A percentile compares a stretch with the other conserved stretches of the same genome.
Evolutionary conservation across 2,888 invertebrate genomes (phyloP).

Genomic region (Steinernema scapterisci): DNA sequence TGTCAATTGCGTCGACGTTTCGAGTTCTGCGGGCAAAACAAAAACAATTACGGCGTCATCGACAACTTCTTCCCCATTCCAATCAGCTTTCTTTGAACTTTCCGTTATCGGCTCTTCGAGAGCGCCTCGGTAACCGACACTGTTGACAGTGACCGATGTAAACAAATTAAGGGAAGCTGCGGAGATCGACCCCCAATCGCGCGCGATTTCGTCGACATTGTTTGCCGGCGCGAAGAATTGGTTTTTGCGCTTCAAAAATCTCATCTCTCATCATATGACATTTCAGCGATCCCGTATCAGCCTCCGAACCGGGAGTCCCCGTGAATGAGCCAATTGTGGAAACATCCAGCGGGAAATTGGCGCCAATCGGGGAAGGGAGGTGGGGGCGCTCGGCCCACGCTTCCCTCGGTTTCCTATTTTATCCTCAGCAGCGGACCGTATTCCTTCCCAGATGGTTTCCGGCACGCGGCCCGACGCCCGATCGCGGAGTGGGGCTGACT

Average conservation of each 20-base stretch:
- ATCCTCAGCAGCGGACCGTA: not conserved
- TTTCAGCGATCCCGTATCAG: slow-evolving; percentile 12
- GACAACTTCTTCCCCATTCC: too few species aligned
- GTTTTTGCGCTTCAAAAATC: slow-evolving; percentile 23
- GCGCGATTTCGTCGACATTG: not conserved
- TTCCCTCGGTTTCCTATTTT: slow-evolving; percentile 17
- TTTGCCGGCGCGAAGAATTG: not conserved
- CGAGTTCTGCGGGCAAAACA: too few species aligned
- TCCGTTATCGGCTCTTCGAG: too few species aligned
- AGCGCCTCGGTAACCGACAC: not conserved
- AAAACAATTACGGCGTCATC: too few species aligned
- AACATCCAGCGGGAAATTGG: not conserved
- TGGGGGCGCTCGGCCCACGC: not conserved
- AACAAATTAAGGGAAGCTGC: not conserved
- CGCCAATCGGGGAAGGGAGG: not conserved
- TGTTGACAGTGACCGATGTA: slow-evolving; percentile 2
- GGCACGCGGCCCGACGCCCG: not conserved
- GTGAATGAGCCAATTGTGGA: not conserved
- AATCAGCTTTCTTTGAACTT: too few species aligned
- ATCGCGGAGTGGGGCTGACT: too few species aligned
- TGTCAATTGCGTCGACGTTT: too few species aligned
- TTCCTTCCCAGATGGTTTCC: not conserved
- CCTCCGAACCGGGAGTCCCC: too few species aligned
- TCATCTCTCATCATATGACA: slow-evolving; percentile 21
- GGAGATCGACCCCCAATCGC: too few species aligned